Evolutionary conservation across 2,888 invertebrate species (phyloP), one percentile per base, ranked within the genome.

Genomic region (Trachelus troglodyta): DNA sequence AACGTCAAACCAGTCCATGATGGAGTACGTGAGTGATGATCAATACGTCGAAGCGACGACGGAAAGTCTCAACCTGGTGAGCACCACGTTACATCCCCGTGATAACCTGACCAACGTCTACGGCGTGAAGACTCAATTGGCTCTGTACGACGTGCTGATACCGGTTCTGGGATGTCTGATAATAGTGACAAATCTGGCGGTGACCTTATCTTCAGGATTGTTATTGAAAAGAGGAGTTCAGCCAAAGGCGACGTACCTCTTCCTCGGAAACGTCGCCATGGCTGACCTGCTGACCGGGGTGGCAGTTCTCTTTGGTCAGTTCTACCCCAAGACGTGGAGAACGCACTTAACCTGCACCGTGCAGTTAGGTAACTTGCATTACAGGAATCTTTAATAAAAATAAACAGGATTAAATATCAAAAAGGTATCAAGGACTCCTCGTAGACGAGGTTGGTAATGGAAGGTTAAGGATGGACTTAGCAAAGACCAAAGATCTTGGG

Each of bases 191-290:
- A 95, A 95, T 89, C 88, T 94, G 40, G 92, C 93, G 11, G 94
- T 95, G n/a, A 94, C 95, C 23, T 90, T 95, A 77, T 95, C 95
- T n/a, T 94, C 94, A 88, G 94, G 94, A 76, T 90, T 95, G 3
- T 93, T 95, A 83, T 90, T 95, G 35, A 94, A 92, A 87, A 94
- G 93, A 92, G 94, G 94, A 81, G 93, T 94, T 84, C 93, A 94
- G 85, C 94, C 94, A 11, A 93, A 94, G 84, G 94, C 94, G 79
- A 95, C 95, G 0, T 95, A 95, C 87, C 92, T 95, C 74, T 93
- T 95, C 76, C 92, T 95, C 4, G 95, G 95, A 1, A 95, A 95
- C 88, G 94, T 95, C 1, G 94, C 94, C 0, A 90, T 95, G 79
- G 94, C 94, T 0, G 95, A 95, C 86, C 92, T 94, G 12, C 91